These are phyloP conservation scores for Dendronephthya gigantea DNA, from an alignment of 64 coral and sea anemone species.

Conservation along the genomic window DNA sequence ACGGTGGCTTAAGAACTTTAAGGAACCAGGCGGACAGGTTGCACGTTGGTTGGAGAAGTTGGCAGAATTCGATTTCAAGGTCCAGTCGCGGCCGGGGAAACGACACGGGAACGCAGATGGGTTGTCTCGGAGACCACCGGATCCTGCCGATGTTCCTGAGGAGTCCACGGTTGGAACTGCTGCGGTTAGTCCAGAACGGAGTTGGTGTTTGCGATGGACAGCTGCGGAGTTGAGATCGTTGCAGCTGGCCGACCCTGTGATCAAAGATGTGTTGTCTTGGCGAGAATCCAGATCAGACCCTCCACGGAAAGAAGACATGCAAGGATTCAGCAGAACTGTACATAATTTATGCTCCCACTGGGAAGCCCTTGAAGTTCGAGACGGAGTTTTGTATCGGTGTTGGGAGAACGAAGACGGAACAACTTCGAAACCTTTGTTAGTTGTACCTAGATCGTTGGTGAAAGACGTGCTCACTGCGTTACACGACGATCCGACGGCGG, in stretches of 20 bases:
- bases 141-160: neutral
- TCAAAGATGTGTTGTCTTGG: no score
- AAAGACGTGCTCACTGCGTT: neutral
- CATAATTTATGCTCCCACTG: neutral
- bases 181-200: no score
- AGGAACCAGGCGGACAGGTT: constrained; percentile 3
- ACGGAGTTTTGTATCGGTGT: neutral
- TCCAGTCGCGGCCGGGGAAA: neutral
- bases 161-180: no score
- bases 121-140: neutral
- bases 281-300: no score
- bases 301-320: no score
- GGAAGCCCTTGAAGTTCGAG: neutral
- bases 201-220: no score
- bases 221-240: no score
- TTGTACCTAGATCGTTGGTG: neutral
- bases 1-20: neutral
- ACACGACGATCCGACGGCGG: neutral
- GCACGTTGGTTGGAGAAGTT: neutral
- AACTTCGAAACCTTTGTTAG: no score
- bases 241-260: no score
- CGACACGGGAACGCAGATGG: neutral
- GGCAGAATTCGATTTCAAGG: neutral
- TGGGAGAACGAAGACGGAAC: neutral
- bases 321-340: neutral